Evolutionary conservation across 2,888 invertebrate species (phyloP), one percentile per base, ranked within the genome.

Genomic region (Galeopsomyia nigrocyanea): DNA sequence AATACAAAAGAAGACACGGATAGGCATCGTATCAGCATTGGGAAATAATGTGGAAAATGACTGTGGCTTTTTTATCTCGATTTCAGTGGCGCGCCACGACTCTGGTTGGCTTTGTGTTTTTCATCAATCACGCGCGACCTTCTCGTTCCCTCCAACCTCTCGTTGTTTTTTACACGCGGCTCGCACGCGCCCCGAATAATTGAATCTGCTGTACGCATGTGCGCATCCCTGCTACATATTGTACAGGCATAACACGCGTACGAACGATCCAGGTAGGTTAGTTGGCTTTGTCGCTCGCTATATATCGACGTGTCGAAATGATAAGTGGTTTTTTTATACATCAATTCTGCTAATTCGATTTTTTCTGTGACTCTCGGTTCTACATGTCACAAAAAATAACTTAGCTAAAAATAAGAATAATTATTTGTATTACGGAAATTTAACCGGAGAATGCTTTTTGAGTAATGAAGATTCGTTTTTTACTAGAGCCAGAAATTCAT

Each of bases 61-160:
- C 82, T 82, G 82, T 80, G 82, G 83, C 79, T 81, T 83, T 82
- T 69, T 83, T 81, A 82, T 82, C 82, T 79, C 76, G 80, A 81
- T 81, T 81, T 78, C 78, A 76, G 73, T 74, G 78, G 77, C 74
- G 75, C 72, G 74, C 74, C 74, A 66, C 13, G 7, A 39, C 53
- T 51, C 16, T 21, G 39, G 39, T 39, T 75, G 73, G 78, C 81
- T 82, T 84, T 83, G 81, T 83, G 80, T 82, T 83, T 82, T 81
- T 84, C 84, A 85, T 85, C 85, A 85, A 85, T 85, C 85, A 84
- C 83, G 78, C 79, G 81, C 80, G 80, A 49, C 53, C 81, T 83
- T 81, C 81, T 81, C 81, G 79, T 5, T 39, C 79, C 80, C 78
- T 78, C 75, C 57, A 14, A 56, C 16, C 19, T 17, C 76, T 79